These are phyloP conservation scores for Drosophila mercatorum DNA, from an alignment of 2,888 invertebrate species.

Conservation along the genomic window DNA sequence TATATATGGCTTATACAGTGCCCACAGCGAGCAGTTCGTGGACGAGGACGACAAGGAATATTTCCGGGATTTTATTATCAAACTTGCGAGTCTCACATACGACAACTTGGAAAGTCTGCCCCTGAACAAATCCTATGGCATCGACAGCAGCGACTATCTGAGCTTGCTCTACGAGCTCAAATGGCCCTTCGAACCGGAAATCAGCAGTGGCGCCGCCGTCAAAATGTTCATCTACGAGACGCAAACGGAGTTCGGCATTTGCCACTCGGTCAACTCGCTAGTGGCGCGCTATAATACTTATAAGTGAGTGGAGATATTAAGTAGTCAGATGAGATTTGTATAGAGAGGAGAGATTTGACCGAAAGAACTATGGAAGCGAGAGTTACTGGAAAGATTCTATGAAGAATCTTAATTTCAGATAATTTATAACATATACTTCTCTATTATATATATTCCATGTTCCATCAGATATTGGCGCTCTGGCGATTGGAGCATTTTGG, in stretches of 20 bases:
- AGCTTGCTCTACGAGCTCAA: constrained; percentile 85
- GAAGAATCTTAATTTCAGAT: too few species aligned
- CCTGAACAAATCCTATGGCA: constrained; percentile 85
- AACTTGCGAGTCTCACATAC: constrained; percentile 87
- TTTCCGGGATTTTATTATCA: constrained; percentile 86
- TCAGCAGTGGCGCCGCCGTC: constrained; percentile 86
- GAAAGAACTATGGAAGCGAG: too few species aligned
- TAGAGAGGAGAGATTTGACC: too few species aligned
- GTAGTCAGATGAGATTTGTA: too few species aligned
- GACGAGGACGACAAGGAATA: constrained; percentile 85
- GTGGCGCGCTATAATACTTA: constrained; percentile 86
- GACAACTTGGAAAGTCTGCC: constrained; percentile 87
- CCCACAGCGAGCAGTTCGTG: constrained; percentile 72
- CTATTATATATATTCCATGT: not conserved
- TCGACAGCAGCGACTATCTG: constrained; percentile 87
- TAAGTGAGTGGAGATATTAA: constrained; percentile 63
- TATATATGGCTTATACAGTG: constrained; percentile 34
- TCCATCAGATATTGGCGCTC: constrained; percentile 86
- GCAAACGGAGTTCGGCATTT: constrained; percentile 89
- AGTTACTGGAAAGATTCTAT: too few species aligned
- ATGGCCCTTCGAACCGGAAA: constrained; percentile 86
- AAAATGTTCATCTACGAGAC: constrained; percentile 86
- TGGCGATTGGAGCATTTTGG: constrained; percentile 86
- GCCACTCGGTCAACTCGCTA: constrained; percentile 89
- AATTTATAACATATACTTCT: too few species aligned